phyloP scores from a whole-genome alignment of 2,797 vertebrate species.

The Mormyrops attenuatus region DNA sequence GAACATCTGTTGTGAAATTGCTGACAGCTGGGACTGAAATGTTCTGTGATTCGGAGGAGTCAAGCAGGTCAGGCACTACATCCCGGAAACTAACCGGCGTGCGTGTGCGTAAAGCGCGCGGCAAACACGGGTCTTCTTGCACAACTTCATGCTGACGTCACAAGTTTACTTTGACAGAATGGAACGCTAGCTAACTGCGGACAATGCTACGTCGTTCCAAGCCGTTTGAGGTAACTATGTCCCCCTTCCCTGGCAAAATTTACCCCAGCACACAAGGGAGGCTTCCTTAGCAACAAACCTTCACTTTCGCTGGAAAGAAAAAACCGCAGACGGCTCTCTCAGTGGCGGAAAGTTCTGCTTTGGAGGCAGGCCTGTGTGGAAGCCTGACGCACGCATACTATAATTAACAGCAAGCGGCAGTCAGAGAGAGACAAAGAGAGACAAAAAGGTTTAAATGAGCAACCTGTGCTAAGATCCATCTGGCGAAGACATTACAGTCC shows the following conservation, averaged over 20 bases:
- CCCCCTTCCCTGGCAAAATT: background rate
- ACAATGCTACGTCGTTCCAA: background rate
- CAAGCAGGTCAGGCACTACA: background rate
- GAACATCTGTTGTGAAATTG: conserved; percentile 17
- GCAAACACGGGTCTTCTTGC: background rate
- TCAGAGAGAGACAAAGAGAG: background rate
- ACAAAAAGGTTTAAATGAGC: conserved; percentile 9
- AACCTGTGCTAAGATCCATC: conserved; percentile 12
- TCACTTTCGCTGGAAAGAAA: background rate
- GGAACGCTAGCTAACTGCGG: background rate
- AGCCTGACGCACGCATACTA: conserved; percentile 4
- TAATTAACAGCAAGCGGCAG: conserved; percentile 7
- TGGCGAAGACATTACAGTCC: background rate
- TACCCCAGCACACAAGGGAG: background rate
- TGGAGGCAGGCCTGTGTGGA: background rate
- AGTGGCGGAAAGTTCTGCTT: background rate
- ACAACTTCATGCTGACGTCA: background rate
- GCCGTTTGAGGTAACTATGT: background rate
- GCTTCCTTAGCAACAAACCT: background rate
- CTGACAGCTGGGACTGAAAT: conserved; percentile 6
- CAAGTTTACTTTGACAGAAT: background rate
- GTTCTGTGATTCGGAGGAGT: background rate
- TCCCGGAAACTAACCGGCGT: background rate
- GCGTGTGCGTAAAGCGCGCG: background rate
- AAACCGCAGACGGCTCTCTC: background rate